Base-by-base conservation (phyloP, 2,888 invertebrate species). In the Eupithecia insigniata region DNA sequence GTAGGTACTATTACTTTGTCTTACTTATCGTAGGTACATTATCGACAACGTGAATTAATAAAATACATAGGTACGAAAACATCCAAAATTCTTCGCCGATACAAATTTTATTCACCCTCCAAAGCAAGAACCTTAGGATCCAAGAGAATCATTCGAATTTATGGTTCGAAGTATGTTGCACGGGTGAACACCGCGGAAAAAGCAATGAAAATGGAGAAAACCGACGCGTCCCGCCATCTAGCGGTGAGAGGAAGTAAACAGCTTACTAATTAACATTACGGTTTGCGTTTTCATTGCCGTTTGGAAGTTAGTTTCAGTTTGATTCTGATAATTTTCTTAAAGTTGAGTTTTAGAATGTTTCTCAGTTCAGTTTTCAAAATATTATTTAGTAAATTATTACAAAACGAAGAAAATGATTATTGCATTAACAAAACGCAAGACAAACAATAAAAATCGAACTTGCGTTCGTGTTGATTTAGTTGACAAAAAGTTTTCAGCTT, bases 191-290 rank as follows among this genome's bases (percentile, higher is more conserved):
- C 32, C 67, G 30, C 67, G 84, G 87, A 87, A 92, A 91, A 89
- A 81, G 73, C 67, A 2, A 61, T 76, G 87, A 84, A 92, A 90
- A 87, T 80, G 60, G 61, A 70, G 85, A 82, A 90, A 90, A 90
- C 81, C 81, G 79, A 83, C 90, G 74, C 73, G 64, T 80, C 81
- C 26, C 86, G 92, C 90, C 93, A 92, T 93, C 93, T 93, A 84
- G 88, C 72, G 89, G 77, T 78, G 93, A 90, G 92, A 70, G 89
- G 92, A 83, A 60, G 34, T 78, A 67, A 78, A 81, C 84, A 30
- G 32, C 26, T 66, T 16, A 5, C 26, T 73, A 71, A 67, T 75
- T 72, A 70, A 58, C 28, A n/a, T 76, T 36, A 67, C 67, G 73
- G 70, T 55, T 30, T 26, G 72, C 67, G 75, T 77, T 71, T 78